Conservation (phyloP, 2,797 vertebrate species). For the Dallia pectoralis region DNA sequence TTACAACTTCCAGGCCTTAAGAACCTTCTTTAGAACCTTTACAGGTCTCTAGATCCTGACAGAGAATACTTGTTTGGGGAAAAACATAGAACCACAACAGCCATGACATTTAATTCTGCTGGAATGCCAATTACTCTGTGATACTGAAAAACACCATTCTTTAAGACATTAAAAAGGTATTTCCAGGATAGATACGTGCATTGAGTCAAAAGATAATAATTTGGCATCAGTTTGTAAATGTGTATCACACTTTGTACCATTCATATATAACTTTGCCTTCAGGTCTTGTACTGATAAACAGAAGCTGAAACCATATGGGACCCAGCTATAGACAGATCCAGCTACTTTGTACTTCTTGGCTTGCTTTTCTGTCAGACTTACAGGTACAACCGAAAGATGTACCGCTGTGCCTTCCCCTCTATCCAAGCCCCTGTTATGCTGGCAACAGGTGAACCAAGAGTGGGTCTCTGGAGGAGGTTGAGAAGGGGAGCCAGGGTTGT, state of each 20-base stretch:
- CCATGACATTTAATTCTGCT: neutral
- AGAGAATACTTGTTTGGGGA: too few relatives aligned
- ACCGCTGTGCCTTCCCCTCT: neutral
- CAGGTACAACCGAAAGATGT: too few relatives aligned
- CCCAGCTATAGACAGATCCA: conserved; percentile 14
- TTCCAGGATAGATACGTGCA: neutral
- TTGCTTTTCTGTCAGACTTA: too few relatives aligned
- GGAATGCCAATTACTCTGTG: neutral
- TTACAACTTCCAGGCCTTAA: too few relatives aligned
- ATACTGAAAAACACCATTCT: neutral
- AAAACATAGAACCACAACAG: too few relatives aligned
- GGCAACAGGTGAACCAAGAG: neutral
- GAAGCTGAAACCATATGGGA: conserved; percentile 5
- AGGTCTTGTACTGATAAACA: conserved; percentile 19
- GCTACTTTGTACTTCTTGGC: neutral
- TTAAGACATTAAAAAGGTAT: neutral
- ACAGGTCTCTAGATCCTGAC: too few relatives aligned
- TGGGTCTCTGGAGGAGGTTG: neutral
- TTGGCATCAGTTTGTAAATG: neutral
- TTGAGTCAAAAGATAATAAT: neutral
- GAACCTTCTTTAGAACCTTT: too few relatives aligned
- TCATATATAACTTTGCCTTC: neutral
- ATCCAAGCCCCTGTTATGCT: neutral
- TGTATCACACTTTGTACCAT: neutral
- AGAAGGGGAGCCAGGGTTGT: neutral